phyloP scores from a whole-genome alignment of 2,797 vertebrate species.

The Centropyge bicolor region DNA sequence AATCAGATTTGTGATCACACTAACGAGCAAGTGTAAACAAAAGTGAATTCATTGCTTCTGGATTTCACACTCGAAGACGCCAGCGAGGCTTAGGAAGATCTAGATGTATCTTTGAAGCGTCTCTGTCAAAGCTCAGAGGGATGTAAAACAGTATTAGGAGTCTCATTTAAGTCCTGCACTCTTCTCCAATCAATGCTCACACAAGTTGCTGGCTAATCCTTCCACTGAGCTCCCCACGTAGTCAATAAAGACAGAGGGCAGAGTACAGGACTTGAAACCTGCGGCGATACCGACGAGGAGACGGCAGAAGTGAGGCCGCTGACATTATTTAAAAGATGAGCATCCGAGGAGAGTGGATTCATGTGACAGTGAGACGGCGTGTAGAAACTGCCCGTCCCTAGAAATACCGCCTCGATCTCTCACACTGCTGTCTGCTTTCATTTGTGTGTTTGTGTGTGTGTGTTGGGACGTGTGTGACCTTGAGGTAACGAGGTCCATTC shows the following conservation, averaged over 20 bases:
- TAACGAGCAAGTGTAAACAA: neutral
- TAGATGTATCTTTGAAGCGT: slow-evolving; percentile 22
- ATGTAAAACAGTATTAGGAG: slow-evolving; percentile 12
- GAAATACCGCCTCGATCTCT: slow-evolving; percentile 37
- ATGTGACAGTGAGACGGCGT: slow-evolving; percentile 24
- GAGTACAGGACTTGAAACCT: neutral
- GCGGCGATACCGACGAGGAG: neutral
- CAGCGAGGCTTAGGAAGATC: neutral
- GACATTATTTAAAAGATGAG: slow-evolving; percentile 26
- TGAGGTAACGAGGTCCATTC: slow-evolving; percentile 59
- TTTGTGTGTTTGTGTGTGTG: slow-evolving; percentile 10
- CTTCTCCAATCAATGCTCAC: slow-evolving; percentile 43
- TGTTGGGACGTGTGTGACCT: slow-evolving; percentile 62
- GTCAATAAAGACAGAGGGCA: slow-evolving; percentile 40
- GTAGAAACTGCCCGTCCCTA: slow-evolving; percentile 4
- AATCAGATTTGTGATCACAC: neutral
- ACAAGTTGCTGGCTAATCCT: slow-evolving; percentile 32
- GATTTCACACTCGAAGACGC: slow-evolving; percentile 4
- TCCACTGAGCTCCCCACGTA: slow-evolving; percentile 34
- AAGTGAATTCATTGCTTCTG: neutral
- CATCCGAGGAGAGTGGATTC: slow-evolving; percentile 12
- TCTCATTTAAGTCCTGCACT: slow-evolving; percentile 26
- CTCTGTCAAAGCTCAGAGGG: slow-evolving; percentile 8
- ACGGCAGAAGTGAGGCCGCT: neutral
- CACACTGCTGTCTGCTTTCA: slow-evolving; percentile 33